These are phyloP conservation scores for Astreopora myriophthalma DNA, from an alignment of 64 coral and sea anemone species.

Conservation along the genomic window DNA sequence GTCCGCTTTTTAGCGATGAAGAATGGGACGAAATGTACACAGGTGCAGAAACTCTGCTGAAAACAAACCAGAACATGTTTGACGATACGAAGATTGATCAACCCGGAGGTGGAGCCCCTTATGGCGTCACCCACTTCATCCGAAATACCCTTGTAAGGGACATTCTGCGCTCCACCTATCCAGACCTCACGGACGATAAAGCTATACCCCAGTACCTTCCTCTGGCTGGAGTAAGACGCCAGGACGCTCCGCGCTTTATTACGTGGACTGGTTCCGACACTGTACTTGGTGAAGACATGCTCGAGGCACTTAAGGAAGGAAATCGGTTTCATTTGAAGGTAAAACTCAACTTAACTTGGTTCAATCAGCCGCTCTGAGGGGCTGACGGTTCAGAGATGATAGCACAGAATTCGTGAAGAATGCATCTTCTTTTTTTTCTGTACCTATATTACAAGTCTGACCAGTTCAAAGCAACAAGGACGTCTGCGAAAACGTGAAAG, in stretches of 20 bases:
- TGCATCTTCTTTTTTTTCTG: background rate
- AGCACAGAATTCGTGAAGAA: too few species aligned
- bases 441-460: background rate
- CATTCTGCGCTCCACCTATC: background rate
- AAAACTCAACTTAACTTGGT: background rate
- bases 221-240: slow-evolving; percentile 14
- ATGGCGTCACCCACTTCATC: background rate
- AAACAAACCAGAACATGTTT: slow-evolving; percentile 18
- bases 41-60: background rate
- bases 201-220: slow-evolving; percentile 23
- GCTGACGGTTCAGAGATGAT: too few species aligned
- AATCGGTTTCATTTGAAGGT: background rate
- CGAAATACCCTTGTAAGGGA: slow-evolving; percentile 19
- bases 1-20: background rate
- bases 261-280: slow-evolving; percentile 17
- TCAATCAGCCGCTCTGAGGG: too few species aligned
- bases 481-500: too few species aligned
- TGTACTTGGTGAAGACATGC: slow-evolving; percentile 25
- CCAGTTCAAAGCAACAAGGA: too few species aligned
- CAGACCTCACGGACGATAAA: background rate
- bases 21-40: background rate
- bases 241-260: background rate
- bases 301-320: background rate
- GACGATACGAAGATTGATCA: background rate
- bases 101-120: background rate